Base-by-base conservation (phyloP, 1,140 invertebrate genomes). In the Bombus confusus region DNA sequence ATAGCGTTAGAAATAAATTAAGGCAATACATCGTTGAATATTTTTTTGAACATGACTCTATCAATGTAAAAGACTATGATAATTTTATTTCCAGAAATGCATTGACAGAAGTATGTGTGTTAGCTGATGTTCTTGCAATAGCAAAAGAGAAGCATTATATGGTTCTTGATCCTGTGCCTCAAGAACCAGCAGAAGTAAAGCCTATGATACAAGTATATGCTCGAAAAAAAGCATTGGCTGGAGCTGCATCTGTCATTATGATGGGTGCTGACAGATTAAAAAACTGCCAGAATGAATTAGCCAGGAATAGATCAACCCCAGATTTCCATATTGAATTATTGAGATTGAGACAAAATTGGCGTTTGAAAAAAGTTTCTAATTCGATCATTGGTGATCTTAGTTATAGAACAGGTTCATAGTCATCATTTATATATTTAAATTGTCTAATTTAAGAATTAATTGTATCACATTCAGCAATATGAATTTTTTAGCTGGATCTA, bases 331-430 rank as follows among this genome's bases (percentile, higher is more conserved):
- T 98, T 87, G 99, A 99, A 93, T 94, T 99, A 71, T 92, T 99
- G 2, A 96, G 98, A 85, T 95, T 99, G 62, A 95, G 99, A 73
- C 98, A 99, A 92, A 99, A 98, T 91, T 99, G 98, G 98, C 96
- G 98, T 80, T 94, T 99, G 4, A 99, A 99, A 94, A 99, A 99
- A 96, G 98, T 99, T 2, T 98, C 98, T 0, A 99, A 98, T 92
- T 97, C 97, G 1, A 99, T 99, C 87, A 97, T 99, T 73, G 99
- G 99, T 1, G 99, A 99, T 95, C 96, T 99, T 3, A 99, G 98
- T 95, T 99, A 99, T 94, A 96, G 98, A 88, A 99, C 98, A 88
- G 96, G 96, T 89, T 76, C 47, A n/a, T 96, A 92, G 92, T 80
- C 89, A 34, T 72, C n/a, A 34, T 80, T 71, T 18, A 18, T 74